Percentiles rank a stretch among this genome's conserved stretches.
phyloP scores from a whole-genome alignment of 1,140 invertebrate genomes.

The Drosophila tropicalis region DNA sequence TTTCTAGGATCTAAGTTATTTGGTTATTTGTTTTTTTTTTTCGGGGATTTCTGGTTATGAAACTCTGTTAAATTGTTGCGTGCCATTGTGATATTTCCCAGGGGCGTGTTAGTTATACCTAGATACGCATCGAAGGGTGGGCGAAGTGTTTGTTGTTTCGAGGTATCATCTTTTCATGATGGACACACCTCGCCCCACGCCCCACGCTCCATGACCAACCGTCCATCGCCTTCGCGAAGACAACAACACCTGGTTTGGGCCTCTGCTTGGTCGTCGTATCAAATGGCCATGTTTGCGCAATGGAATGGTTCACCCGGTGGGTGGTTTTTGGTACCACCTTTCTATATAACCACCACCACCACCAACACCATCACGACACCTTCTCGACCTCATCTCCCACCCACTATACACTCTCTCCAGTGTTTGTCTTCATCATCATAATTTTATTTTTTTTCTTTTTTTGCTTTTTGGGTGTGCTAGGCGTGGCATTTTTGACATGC shows the following conservation, averaged over 20 bases:
- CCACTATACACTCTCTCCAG: neutral
- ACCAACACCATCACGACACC: conserved; percentile 10
- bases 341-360: conserved; percentile 22
- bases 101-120: conserved; percentile 59
- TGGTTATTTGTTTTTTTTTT: neutral
- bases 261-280: conserved; percentile 52
- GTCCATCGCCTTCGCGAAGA: neutral
- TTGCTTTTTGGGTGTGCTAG: conserved; percentile 18
- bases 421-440: conserved; percentile 23
- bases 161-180: conserved; percentile 21
- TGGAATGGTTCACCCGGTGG: conserved; percentile 51
- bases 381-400: neutral
- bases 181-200: conserved; percentile 2
- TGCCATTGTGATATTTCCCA: conserved; percentile 76
- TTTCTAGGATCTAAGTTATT: neutral
- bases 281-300: conserved; percentile 76
- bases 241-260: conserved; percentile 28
- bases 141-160: neutral
- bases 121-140: neutral
- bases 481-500: conserved; percentile 45
- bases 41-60: conserved; percentile 43
- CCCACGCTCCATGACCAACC: neutral
- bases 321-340: conserved; percentile 18
- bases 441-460: conserved; percentile 15
- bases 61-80: conserved; percentile 65